Evolutionary conservation across 2,113 vertebrate species (phyloP).

Genomic region (Eulacestoma nigropectus): DNA sequence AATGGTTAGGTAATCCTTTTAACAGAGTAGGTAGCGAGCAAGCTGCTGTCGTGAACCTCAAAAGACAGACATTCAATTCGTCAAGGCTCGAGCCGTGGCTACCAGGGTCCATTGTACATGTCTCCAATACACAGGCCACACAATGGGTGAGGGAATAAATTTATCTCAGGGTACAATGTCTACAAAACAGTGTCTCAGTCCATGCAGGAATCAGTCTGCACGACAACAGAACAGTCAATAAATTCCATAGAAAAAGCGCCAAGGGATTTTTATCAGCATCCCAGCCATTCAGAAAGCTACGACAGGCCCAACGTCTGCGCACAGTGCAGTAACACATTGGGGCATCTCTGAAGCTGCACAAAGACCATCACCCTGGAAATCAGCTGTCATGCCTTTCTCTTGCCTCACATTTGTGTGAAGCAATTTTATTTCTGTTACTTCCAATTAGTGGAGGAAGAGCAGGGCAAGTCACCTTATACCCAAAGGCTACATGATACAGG

Average conservation of each 20-base stretch:
- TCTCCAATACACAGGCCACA: background rate
- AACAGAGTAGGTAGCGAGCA: conserved; percentile 15
- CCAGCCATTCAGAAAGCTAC: background rate
- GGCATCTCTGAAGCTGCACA: background rate
- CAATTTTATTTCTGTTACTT: background rate
- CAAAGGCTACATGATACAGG: background rate
- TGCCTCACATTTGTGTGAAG: background rate
- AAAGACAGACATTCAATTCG: background rate
- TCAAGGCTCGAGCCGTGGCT: background rate
- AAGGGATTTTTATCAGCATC: background rate
- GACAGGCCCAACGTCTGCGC: background rate
- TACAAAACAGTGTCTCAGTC: background rate
- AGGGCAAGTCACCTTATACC: background rate
- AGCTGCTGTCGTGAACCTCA: conserved; percentile 17
- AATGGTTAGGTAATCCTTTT: conserved; percentile 46
- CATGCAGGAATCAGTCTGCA: background rate
- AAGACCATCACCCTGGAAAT: background rate
- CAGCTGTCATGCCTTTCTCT: background rate
- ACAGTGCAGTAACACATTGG: background rate
- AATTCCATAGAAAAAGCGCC: conserved; percentile 23
- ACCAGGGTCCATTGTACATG: background rate
- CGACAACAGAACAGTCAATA: background rate
- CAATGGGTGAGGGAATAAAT: conserved; percentile 20
- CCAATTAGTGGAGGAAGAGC: background rate
- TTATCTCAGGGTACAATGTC: background rate